Conservation (phyloP, 1,140 invertebrate genomes). For the Magallana ariakensis region DNA sequence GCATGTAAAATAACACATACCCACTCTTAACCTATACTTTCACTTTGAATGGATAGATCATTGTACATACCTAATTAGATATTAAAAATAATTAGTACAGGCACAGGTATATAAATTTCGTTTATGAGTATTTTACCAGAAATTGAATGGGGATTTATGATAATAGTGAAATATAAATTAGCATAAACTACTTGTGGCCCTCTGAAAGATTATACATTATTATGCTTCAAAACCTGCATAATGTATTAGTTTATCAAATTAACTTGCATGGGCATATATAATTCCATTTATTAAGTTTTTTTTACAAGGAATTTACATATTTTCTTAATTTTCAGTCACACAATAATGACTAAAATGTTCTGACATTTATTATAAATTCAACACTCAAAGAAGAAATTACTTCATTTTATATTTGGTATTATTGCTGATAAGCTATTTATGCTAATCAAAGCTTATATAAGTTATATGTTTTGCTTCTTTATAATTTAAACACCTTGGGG, state of each 20-base stretch:
- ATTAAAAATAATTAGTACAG: too few relatives aligned
- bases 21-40: too few relatives aligned
- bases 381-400: not conserved
- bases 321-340: not conserved
- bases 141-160: too few relatives aligned
- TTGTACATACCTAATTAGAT: too few relatives aligned
- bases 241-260: not conserved
- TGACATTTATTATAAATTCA: conserved; percentile 13
- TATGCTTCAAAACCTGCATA: not conserved
- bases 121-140: too few relatives aligned
- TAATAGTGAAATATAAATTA: too few relatives aligned
- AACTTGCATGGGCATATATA: not conserved
- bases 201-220: not conserved
- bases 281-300: not conserved
- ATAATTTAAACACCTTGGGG: not conserved
- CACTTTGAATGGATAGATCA: too few relatives aligned
- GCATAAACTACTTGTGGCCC: too few relatives aligned
- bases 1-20: too few relatives aligned
- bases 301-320: conserved; percentile 12
- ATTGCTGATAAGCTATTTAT: conserved; percentile 18
- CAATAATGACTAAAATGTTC: not conserved
- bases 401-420: conserved; percentile 1
- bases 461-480: not conserved
- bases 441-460: not conserved
- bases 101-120: too few relatives aligned